Evolutionary conservation across 2,888 invertebrate genomes (phyloP).

Genomic region (Catonia carolina): DNA sequence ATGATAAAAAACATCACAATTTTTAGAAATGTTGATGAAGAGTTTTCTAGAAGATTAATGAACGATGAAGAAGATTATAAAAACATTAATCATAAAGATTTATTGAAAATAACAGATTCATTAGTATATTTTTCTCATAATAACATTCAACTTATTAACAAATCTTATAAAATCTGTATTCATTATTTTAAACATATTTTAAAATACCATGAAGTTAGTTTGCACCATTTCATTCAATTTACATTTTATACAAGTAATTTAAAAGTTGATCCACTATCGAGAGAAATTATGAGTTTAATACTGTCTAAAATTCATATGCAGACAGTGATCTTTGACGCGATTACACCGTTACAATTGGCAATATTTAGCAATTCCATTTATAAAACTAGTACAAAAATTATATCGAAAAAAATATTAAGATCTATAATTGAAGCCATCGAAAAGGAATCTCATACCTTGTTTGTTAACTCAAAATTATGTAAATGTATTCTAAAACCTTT

Average conservation of each 20-base stretch:
- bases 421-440: constrained; percentile 1
- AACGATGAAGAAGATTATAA: background rate
- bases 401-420: background rate
- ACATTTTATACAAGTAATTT: constrained; percentile 8
- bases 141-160: background rate
- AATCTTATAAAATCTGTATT: background rate
- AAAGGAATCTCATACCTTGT: background rate
- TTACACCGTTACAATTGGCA: constrained; percentile 5
- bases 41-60: background rate
- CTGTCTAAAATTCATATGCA: background rate
- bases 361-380: constrained; percentile 15
- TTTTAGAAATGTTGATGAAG: background rate
- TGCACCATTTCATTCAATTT: constrained; percentile 2
- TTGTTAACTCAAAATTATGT: background rate
- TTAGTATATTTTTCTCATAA: background rate
- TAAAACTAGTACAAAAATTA: constrained; percentile 16
- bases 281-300: background rate
- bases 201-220: constrained; percentile 3
- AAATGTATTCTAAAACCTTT: constrained; percentile 6
- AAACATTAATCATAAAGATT: background rate
- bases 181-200: background rate
- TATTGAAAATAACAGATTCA: constrained; percentile 5
- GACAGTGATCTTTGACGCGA: background rate
- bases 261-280: background rate
- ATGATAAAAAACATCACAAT: background rate